A percentile compares a stretch with the other conserved stretches of the same genome.
Evolutionary conservation across 2,113 vertebrate genomes (phyloP).

Genomic region (Oryzias melastigma): DNA sequence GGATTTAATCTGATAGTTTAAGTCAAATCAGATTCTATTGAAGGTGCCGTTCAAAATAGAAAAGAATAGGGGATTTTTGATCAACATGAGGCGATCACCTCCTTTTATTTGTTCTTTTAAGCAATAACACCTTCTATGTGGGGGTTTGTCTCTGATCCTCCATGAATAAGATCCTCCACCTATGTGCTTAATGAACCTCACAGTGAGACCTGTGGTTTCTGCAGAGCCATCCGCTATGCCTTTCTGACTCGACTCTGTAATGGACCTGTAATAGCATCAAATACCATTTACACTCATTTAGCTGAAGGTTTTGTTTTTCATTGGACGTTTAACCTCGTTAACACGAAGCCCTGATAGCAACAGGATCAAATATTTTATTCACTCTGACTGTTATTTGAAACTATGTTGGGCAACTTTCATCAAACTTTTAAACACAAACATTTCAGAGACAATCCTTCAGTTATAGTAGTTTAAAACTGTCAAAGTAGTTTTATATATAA

Average conservation of each 20-base stretch:
- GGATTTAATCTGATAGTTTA: conserved; percentile 45
- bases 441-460: too few species aligned
- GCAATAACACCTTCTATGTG: conserved; percentile 16
- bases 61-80: conserved; percentile 33
- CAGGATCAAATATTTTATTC: too few species aligned
- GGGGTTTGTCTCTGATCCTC: conserved; percentile 6
- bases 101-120: conserved; percentile 11
- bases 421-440: too few species aligned
- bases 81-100: background rate
- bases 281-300: conserved; percentile 26
- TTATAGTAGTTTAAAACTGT: too few species aligned
- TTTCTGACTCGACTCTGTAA: conserved; percentile 47
- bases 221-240: conserved; percentile 57
- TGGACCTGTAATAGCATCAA: conserved; percentile 64
- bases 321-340: conserved; percentile 38
- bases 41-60: conserved; percentile 7
- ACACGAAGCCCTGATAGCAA: conserved; percentile 3
- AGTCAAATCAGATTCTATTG: conserved; percentile 11
- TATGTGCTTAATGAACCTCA: conserved; percentile 67
- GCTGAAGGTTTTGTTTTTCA: conserved; percentile 11
- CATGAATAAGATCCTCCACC: conserved; percentile 37
- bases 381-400: too few species aligned
- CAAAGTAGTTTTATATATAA: too few species aligned
- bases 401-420: too few species aligned
- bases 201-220: conserved; percentile 61